Percentiles rank a stretch among this genome's conserved stretches.
phyloP scores from a whole-genome alignment of 2,797 vertebrate species.

The Labroides dimidiatus region DNA sequence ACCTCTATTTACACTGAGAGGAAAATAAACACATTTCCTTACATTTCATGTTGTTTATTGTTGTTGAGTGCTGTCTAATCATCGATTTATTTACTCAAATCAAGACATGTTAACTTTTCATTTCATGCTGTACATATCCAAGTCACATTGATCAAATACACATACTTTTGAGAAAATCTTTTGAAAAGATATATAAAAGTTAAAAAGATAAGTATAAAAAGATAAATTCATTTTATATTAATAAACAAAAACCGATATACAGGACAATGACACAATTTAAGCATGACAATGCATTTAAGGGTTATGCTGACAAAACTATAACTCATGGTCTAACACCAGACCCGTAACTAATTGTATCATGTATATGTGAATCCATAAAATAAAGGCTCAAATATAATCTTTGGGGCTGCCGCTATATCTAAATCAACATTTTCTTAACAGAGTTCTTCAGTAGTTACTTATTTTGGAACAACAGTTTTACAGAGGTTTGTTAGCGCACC shows the following conservation, averaged over 20 bases:
- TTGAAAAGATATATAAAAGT: too few species aligned
- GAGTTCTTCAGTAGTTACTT: not conserved
- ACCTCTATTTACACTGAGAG: not conserved
- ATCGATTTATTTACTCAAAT: not conserved
- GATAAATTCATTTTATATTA: not conserved
- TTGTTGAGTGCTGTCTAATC: not conserved
- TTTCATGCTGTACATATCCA: not conserved
- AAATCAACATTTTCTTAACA: not conserved
- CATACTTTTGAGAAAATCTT: too few species aligned
- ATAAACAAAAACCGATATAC: not conserved
- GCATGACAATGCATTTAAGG: too few species aligned
- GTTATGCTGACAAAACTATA: too few species aligned
- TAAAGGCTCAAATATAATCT: not conserved
- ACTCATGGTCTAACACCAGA: too few species aligned
- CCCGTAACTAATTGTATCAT: too few species aligned
- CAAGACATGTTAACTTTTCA: not conserved
- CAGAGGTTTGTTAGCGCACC: constrained; percentile 9
- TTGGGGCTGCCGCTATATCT: not conserved
- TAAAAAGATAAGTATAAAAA: too few species aligned
- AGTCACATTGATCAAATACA: too few species aligned
- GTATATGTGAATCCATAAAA: too few species aligned
- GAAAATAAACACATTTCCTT: not conserved
- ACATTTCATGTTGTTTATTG: not conserved
- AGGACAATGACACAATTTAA: too few species aligned
- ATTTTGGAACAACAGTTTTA: not conserved